A percentile compares a stretch with the other conserved stretches of the same genome.
These are phyloP conservation scores for Distichodus sexfasciatus DNA, from an alignment of 2,797 vertebrate genomes.

Conservation along the genomic window DNA sequence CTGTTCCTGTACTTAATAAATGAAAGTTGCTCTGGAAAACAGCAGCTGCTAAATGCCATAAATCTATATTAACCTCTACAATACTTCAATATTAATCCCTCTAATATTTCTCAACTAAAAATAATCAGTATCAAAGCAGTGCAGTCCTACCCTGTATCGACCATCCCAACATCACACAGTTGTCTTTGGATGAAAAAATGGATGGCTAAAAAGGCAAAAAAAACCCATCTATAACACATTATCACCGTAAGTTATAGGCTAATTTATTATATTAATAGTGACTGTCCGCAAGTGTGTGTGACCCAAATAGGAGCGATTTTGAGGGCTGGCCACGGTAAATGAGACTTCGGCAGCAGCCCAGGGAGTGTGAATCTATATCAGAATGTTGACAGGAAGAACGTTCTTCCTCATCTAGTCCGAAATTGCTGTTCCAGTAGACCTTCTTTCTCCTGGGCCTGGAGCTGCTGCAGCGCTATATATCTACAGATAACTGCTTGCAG, in stretches of 20 bases:
- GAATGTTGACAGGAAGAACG: conserved; percentile 20
- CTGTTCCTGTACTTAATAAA: too few relatives aligned
- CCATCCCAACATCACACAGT: too few relatives aligned
- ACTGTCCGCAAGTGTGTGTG: not conserved
- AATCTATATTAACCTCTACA: too few relatives aligned
- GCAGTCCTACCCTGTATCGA: too few relatives aligned
- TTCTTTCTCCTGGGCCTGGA: conserved; percentile 31
- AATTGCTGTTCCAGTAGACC: conserved; percentile 38
- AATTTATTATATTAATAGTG: conserved; percentile 2
- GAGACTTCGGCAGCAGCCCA: conserved; percentile 7
- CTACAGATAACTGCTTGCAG: conserved; percentile 27
- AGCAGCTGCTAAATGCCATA: too few relatives aligned
- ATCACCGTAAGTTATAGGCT: not conserved
- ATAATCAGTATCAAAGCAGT: too few relatives aligned
- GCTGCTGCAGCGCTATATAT: conserved; percentile 22
- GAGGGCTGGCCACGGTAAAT: conserved; percentile 7
- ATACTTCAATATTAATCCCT: too few relatives aligned
- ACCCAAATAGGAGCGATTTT: conserved; percentile 19
- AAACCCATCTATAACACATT: not conserved
- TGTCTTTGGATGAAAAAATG: too few relatives aligned
- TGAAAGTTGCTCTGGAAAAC: too few relatives aligned
- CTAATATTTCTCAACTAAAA: too few relatives aligned
- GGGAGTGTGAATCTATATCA: conserved; percentile 31
- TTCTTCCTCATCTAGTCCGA: conserved; percentile 33
- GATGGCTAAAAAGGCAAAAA: not conserved